Conservation (phyloP, 2,797 vertebrate species). For the Chaetodon trifasciatus region DNA sequence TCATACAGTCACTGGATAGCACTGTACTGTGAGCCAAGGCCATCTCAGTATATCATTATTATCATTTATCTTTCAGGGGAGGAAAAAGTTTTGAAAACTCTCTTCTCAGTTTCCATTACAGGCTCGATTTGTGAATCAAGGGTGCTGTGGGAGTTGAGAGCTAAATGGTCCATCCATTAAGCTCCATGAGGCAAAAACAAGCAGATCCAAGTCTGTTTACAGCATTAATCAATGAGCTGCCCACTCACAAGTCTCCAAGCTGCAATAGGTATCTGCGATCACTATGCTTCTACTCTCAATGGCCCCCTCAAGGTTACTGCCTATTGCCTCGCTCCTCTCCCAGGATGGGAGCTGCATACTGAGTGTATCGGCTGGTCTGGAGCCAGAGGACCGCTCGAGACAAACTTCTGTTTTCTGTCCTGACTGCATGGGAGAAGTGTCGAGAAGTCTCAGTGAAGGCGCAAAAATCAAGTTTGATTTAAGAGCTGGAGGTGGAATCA, state of each 20-base stretch:
- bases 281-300: constrained; percentile 42
- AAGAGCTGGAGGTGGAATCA: constrained; percentile 28
- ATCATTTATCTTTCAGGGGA: constrained; percentile 18
- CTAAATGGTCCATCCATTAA: constrained; percentile 62
- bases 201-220: constrained; percentile 56
- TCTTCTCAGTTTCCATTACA: constrained; percentile 7
- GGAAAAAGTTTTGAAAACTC: constrained; percentile 1
- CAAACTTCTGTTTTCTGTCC: constrained; percentile 50
- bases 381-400: constrained; percentile 50
- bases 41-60: constrained; percentile 7
- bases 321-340: constrained; percentile 40
- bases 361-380: constrained; percentile 51
- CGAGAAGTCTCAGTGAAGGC: constrained; percentile 8
- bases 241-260: constrained; percentile 56
- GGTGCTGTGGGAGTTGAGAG: constrained; percentile 17
- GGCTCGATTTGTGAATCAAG: constrained; percentile 42
- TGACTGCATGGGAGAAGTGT: constrained; percentile 3
- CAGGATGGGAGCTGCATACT: constrained; percentile 56
- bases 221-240: constrained; percentile 69
- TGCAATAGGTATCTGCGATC: constrained; percentile 40
- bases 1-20: neutral
- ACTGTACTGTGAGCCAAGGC: neutral
- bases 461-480: constrained; percentile 28
- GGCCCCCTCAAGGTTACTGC: constrained; percentile 69
- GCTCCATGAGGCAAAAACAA: constrained; percentile 59